Conservation (phyloP, 2,113 vertebrate genomes). For the Tupaia chinensis region DNA sequence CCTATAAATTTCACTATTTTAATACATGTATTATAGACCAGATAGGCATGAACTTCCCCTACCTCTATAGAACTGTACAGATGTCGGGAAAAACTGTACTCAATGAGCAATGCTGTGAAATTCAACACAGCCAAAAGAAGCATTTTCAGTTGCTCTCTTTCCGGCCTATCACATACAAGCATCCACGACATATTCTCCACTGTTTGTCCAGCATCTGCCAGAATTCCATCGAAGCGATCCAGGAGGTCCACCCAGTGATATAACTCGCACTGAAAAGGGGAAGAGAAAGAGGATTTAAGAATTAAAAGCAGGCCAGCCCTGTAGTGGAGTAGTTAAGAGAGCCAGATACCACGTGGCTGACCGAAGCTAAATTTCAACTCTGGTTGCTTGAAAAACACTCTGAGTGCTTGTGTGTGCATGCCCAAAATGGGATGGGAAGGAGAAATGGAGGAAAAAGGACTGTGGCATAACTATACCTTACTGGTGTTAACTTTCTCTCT, state of each 20-base stretch:
- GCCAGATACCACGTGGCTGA: too few species aligned
- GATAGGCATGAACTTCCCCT: constrained; percentile 56
- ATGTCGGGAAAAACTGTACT: constrained; percentile 98
- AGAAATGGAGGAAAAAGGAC: too few species aligned
- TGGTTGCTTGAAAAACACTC: too few species aligned
- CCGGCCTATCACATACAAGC: constrained; percentile 95
- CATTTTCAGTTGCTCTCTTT: constrained; percentile 95
- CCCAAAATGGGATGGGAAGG: too few species aligned
- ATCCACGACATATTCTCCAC: constrained; percentile 98
- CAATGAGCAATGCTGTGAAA: constrained; percentile 97
- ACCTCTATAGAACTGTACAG: constrained; percentile 99
- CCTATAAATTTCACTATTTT: background rate
- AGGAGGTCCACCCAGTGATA: constrained; percentile 99
- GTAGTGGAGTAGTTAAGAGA: too few species aligned
- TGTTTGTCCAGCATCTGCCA: constrained; percentile 96
- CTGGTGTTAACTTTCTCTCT: too few species aligned
- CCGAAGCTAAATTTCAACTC: too few species aligned
- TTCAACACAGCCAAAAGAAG: constrained; percentile 96
- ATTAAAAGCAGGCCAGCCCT: background rate
- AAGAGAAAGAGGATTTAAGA: background rate
- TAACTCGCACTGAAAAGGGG: constrained; percentile 92
- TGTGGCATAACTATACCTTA: too few species aligned
- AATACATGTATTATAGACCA: background rate
- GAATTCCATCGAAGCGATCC: constrained; percentile 97
- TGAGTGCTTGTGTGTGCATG: too few species aligned